phyloP scores from a whole-genome alignment of 2,113 vertebrate genomes.

The Brachypteracias leptosomus region DNA sequence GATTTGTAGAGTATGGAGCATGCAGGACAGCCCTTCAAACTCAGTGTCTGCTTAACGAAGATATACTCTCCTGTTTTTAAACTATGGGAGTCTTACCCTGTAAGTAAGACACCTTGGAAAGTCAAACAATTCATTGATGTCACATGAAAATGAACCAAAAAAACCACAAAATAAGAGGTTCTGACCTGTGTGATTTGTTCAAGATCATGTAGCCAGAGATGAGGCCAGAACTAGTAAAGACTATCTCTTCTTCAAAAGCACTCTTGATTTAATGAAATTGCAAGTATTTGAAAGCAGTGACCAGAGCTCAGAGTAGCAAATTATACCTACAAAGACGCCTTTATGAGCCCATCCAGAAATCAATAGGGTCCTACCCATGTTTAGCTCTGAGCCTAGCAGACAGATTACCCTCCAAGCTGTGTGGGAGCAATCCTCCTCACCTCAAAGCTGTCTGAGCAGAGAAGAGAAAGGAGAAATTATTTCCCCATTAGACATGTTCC shows the following conservation, averaged over 20 bases:
- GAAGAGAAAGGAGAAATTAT: neutral
- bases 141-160: neutral
- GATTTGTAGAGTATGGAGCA: neutral
- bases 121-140: neutral
- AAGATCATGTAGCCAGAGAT: neutral
- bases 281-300: neutral
- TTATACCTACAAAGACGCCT: neutral
- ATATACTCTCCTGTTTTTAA: neutral
- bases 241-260: neutral
- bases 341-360: neutral
- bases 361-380: neutral
- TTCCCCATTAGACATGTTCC: neutral
- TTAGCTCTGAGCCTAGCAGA: neutral
- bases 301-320: neutral
- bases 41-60: neutral
- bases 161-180: neutral
- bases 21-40: neutral
- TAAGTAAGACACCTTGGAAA: neutral
- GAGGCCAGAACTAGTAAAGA: neutral
- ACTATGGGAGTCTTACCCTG: neutral
- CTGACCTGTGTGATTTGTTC: neutral
- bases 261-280: neutral
- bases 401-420: neutral
- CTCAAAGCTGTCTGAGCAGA: neutral
- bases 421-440: neutral